Percentiles rank a stretch among this genome's conserved stretches.
These are phyloP conservation scores for Lasioglossum pauxillum DNA, from an alignment of 2,888 invertebrate species.

Conservation along the genomic window DNA sequence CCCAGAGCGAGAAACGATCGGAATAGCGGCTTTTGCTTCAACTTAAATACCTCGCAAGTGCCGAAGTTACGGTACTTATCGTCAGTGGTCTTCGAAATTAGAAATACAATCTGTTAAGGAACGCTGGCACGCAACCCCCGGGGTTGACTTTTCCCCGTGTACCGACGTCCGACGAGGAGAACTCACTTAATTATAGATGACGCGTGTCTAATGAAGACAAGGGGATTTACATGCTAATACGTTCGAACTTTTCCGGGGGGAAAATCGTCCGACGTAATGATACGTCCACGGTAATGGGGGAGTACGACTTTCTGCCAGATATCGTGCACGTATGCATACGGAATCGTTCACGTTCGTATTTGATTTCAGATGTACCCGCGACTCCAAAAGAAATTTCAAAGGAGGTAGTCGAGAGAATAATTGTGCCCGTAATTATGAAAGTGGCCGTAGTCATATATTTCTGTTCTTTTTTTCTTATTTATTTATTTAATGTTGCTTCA, in stretches of 20 bases:
- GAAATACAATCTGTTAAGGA: constrained; percentile 48
- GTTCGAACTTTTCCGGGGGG: constrained; percentile 14
- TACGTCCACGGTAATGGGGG: background rate
- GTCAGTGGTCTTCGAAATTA: constrained; percentile 35
- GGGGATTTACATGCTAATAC: constrained; percentile 34
- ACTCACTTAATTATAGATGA: constrained; percentile 33
- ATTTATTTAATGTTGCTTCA: too few species aligned
- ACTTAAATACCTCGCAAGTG: constrained; percentile 29
- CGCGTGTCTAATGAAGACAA: constrained; percentile 37
- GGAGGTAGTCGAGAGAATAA: background rate
- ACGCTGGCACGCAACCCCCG: constrained; percentile 34
- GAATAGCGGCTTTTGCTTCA: constrained; percentile 10
- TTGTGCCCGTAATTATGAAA: background rate
- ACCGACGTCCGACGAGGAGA: constrained; percentile 8
- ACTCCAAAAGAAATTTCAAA: background rate
- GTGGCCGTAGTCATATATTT: too few species aligned
- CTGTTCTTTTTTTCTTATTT: too few species aligned
- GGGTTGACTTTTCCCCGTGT: constrained; percentile 16
- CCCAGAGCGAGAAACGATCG: constrained; percentile 32
- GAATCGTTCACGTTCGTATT: background rate
- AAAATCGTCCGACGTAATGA: constrained; percentile 36
- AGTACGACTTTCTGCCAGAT: background rate
- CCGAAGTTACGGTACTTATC: constrained; percentile 38
- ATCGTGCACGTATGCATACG: constrained; percentile 15
- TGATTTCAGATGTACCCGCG: background rate